Evolutionary conservation across 2,888 invertebrate genomes (phyloP), one percentile per base, ranked within the genome.

Genomic region (Drosophila mimica): DNA sequence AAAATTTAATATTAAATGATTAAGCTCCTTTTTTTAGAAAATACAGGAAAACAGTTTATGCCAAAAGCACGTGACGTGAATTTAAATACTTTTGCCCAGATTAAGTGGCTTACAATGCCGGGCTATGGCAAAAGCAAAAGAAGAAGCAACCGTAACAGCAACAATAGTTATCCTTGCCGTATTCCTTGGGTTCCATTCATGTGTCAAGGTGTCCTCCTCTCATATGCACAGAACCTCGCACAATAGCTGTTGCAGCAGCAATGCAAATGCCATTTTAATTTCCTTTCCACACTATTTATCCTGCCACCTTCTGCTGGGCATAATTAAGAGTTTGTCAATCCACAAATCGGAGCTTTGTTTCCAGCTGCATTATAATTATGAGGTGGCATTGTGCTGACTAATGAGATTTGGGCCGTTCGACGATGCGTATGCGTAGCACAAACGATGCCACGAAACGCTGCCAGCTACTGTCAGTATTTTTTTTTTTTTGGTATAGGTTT

Each of bases 121-220:
- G 31, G 57, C 59, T 53, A 31, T 20, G 51, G 51, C 13, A 52
- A 54, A 38, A 4, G 51, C 13, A 52, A 54, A 38, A 4, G 7
- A 5, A 36, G 31, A 13, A n/a, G 4, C 4, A 40, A 30, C n/a
- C 15, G 8, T 4, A 17, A 38, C 28, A n/a, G 48, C 40, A 49
- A 34, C 33, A 49, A 46, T 28, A 25, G n/a, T 40, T 56, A 62
- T 65, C 63, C 63, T 61, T 56, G 52, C 53, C 11, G n/a, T 13
- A 33, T 53, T 17, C 31, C 6, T 4, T 28, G 48, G 30, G 51
- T 57, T 72, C 70, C 48, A 84, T 85, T 84, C 74, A 88, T 70
- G 74, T 82, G 89, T 89, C 89, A 85, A 89, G 70, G 80, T 84
- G 82, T 84, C 82, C 56, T 59, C 63, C 61, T 64, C 59, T 62